phyloP scores from a whole-genome alignment of 2,113 vertebrate genomes.

The Leptobrachium ailaonicum region DNA sequence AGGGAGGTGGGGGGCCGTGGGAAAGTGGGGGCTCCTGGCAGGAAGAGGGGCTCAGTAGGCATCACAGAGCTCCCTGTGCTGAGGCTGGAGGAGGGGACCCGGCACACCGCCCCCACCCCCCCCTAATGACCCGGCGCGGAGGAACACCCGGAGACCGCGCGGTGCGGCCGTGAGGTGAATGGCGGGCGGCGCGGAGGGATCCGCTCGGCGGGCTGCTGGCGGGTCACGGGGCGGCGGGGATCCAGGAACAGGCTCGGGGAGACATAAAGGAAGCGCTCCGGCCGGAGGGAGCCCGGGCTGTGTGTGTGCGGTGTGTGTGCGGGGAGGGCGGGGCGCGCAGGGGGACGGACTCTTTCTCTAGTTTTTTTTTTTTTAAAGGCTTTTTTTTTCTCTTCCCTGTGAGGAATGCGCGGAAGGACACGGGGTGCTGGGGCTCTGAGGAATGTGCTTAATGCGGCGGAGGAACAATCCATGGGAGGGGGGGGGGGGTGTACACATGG shows the following conservation, averaged over 20 bases:
- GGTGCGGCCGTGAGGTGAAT: slow-evolving; percentile 65
- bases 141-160: too few relatives aligned
- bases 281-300: slow-evolving; percentile 42
- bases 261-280: slow-evolving; percentile 25
- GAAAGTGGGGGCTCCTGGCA: too few relatives aligned
- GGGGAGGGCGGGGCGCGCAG: neutral
- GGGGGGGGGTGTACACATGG: neutral
- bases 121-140: too few relatives aligned
- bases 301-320: slow-evolving; percentile 18
- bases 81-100: neutral
- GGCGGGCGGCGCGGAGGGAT: slow-evolving; percentile 87
- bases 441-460: slow-evolving; percentile 87
- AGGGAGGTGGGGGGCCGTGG: too few relatives aligned
- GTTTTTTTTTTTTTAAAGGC: slow-evolving; percentile 55
- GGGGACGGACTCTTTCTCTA: slow-evolving; percentile 71
- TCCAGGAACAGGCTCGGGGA: neutral
- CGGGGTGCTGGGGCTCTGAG: slow-evolving; percentile 81
- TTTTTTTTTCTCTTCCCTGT: slow-evolving; percentile 57
- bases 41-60: too few relatives aligned
- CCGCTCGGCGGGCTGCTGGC: slow-evolving; percentile 51
- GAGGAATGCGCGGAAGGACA: slow-evolving; percentile 90
- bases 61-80: too few relatives aligned
- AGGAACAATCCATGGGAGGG: slow-evolving; percentile 76
- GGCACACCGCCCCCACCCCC: neutral
- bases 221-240: too few relatives aligned